Conservation (phyloP, 1,140 invertebrate species). For the Drosophila prosaltans region DNA sequence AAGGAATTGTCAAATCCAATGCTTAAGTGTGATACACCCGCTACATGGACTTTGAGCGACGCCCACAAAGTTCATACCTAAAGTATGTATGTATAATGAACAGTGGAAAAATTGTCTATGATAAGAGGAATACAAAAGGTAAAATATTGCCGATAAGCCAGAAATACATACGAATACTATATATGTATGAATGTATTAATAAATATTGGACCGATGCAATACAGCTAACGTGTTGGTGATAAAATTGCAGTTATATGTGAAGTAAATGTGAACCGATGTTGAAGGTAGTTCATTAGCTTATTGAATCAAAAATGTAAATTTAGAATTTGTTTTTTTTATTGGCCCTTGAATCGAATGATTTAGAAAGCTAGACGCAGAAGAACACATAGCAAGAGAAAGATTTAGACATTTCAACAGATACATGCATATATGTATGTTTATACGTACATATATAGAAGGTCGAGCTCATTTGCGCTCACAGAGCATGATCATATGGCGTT, state of each 20-base stretch:
- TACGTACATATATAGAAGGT: no score
- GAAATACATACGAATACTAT: neutral
- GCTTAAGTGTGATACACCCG: constrained; percentile 46
- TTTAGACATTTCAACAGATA: no score
- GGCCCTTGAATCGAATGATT: neutral
- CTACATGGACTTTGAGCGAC: constrained; percentile 45
- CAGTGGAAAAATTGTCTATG: constrained; percentile 9
- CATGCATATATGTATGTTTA: no score
- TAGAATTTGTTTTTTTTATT: neutral
- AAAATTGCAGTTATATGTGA: constrained; percentile 1
- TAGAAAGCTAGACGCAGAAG: no score
- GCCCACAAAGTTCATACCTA: constrained; percentile 15
- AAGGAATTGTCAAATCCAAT: constrained; percentile 33
- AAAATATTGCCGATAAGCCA: constrained; percentile 13
- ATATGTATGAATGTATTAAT: neutral
- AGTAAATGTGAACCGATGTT: neutral
- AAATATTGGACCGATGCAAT: constrained; percentile 6
- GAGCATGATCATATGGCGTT: no score
- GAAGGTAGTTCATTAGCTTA: constrained; percentile 4
- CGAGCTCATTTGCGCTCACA: no score
- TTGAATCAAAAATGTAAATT: neutral
- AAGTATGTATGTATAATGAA: constrained; percentile 13
- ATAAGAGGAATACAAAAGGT: constrained; percentile 17
- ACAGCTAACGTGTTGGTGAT: neutral
- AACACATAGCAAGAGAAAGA: no score